Base-by-base conservation (phyloP, 2,113 vertebrate species). In the Mastomys natalensis region DNA sequence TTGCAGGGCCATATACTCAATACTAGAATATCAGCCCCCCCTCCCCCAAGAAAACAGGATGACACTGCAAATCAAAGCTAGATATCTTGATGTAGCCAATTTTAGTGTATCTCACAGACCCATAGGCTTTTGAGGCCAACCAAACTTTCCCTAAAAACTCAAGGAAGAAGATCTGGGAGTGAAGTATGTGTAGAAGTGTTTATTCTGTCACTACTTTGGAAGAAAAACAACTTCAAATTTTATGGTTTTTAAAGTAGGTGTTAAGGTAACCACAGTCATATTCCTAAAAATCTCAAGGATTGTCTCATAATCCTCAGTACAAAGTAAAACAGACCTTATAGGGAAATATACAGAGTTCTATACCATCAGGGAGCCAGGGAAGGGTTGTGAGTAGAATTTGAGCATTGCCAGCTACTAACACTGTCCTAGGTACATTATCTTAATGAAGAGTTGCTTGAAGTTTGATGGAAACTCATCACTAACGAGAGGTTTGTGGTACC, bases 161-260 rank as follows among this genome's bases (percentile, higher is more conserved):
- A 6, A 34, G 34, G 9, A 37, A 48, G 19, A 2, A 21, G 45
- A 90, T 29, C 24, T 11, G 24, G 73, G 34, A 31, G 11, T 17
- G 45, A 82, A 62, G 62, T 29, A n/a, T 43, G 2, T 24, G 1
- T 15, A 13, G 22, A n/a, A 40, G 12, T 73, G 31, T 87, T 53
- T 76, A 22, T 8, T n/a, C 72, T 85, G 37, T 16, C 15, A 16
- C 45, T 66, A 22, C 43, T 80, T 70, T 48, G 43, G 66, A 64
- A 81, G 55, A 43, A 82, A 94, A 91, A 64, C n/a, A 76, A 68
- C 16, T 55, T 95, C 31, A 26, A 31, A 43, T 88, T 26, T 0
- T 3, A 76, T 37, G 43, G 24, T 45, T 95, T 95, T 97, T 66
- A 68, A 89, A 78, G 76, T 37, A 87, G 21, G 15, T 31, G 4